Conservation (phyloP, 2,797 vertebrate genomes). For the Amblyraja radiata region DNA sequence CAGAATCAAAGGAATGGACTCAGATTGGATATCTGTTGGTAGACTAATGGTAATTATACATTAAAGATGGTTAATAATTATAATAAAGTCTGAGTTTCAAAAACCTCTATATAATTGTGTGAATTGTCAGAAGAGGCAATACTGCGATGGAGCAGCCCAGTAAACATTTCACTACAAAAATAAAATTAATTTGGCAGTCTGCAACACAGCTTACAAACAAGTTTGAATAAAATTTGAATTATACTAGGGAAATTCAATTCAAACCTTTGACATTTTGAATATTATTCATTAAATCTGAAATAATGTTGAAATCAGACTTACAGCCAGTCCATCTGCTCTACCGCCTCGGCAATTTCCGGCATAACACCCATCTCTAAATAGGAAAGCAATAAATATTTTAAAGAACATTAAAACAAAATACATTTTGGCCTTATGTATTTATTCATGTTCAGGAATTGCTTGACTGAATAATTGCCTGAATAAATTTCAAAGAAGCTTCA, state of each 20-base stretch:
- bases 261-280: not conserved
- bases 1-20: constrained; percentile 88
- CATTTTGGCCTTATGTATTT: not conserved
- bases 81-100: not conserved
- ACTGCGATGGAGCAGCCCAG: not conserved
- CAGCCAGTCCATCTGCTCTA: constrained; percentile 98
- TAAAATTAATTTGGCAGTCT: not conserved
- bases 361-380: constrained; percentile 89
- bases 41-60: constrained; percentile 59
- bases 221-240: not conserved
- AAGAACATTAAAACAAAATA: not conserved
- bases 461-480: not conserved
- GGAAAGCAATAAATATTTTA: constrained; percentile 44
- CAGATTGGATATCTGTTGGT: constrained; percentile 95
- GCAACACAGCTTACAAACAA: not conserved
- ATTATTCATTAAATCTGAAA: not conserved
- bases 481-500: not conserved
- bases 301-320: constrained; percentile 60
- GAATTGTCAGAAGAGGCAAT: not conserved
- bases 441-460: not conserved
- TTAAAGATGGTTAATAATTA: not conserved
- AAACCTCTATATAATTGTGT: not conserved
- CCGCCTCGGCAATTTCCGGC: constrained; percentile 92
- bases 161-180: not conserved
- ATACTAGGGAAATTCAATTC: not conserved